Percentiles rank a stretch among this genome's conserved stretches.
These are phyloP conservation scores for Oxytorus armatus DNA, from an alignment of 2,888 invertebrate genomes.

Conservation along the genomic window DNA sequence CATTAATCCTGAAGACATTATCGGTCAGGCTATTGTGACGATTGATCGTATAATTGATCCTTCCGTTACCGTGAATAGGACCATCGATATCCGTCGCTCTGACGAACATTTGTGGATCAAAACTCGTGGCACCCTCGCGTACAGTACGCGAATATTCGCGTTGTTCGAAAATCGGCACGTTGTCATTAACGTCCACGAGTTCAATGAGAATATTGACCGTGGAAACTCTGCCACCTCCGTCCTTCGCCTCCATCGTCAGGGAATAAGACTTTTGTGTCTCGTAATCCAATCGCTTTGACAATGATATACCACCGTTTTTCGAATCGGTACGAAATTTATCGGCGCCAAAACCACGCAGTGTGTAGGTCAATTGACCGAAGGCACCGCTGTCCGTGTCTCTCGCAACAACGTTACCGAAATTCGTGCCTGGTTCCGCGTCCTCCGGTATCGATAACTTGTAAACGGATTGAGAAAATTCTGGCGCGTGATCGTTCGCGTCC, in stretches of 20 bases:
- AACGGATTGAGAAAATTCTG: slow-evolving; percentile 87
- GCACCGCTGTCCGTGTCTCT: slow-evolving; percentile 90
- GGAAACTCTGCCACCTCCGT: slow-evolving; percentile 91
- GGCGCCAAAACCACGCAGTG: slow-evolving; percentile 91
- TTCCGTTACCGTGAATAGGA: slow-evolving; percentile 89
- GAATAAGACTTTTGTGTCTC: slow-evolving; percentile 93
- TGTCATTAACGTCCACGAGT: slow-evolving; percentile 91
- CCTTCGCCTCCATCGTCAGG: slow-evolving; percentile 91
- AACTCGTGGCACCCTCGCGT: slow-evolving; percentile 90
- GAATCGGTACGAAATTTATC: slow-evolving; percentile 90
- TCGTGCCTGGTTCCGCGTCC: slow-evolving; percentile 87
- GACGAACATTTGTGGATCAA: slow-evolving; percentile 92
- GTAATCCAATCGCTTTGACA: slow-evolving; percentile 89
- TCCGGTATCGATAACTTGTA: slow-evolving; percentile 89
- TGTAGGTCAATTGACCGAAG: slow-evolving; percentile 90
- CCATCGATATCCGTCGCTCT: slow-evolving; percentile 92
- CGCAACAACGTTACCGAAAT: slow-evolving; percentile 89
- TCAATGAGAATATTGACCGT: slow-evolving; percentile 90
- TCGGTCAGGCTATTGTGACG: slow-evolving; percentile 89
- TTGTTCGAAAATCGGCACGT: slow-evolving; percentile 90
- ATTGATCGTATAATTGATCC: slow-evolving; percentile 88
- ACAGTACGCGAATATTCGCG: slow-evolving; percentile 91
- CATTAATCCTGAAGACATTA: slow-evolving; percentile 87
- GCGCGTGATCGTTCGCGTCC: slow-evolving; percentile 93
- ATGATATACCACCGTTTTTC: slow-evolving; percentile 88